A percentile compares a stretch with the other conserved stretches of the same genome.
Conservation (phyloP, 2,113 vertebrate genomes). For the human (Homo sapiens) region DNA sequence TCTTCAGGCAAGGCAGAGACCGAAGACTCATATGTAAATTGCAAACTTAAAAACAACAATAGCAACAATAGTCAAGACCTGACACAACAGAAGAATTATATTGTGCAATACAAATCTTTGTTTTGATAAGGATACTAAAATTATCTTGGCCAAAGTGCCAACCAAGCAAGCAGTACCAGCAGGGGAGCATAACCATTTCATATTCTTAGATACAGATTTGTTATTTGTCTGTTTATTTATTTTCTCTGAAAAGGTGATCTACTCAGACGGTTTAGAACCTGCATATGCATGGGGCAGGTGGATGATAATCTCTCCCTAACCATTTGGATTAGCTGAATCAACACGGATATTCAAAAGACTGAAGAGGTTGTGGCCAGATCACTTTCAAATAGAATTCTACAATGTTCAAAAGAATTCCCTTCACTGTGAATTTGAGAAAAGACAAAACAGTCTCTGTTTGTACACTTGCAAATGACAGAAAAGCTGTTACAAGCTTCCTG, state of each 20-base stretch:
- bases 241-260: neutral
- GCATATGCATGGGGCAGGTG: rapidly evolving
- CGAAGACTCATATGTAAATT: neutral
- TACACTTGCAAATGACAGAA: neutral
- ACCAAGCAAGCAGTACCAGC: neutral
- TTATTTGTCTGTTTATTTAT: neutral
- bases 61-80: neutral
- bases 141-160: neutral
- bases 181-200: neutral
- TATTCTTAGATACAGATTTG: neutral
- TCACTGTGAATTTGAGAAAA: neutral
- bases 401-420: neutral
- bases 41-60: neutral
- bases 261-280: neutral
- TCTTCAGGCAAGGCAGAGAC: neutral
- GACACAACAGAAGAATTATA: neutral
- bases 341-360: neutral
- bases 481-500: neutral
- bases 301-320: neutral
- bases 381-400: neutral
- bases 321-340: neutral
- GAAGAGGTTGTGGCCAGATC: neutral
- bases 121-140: neutral
- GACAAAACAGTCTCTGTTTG: neutral
- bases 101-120: neutral